A percentile compares a stretch with the other conserved stretches of the same genome.
phyloP scores from a whole-genome alignment of 92 coral and sea anemone genomes.

The Palythoa grandiflora region DNA sequence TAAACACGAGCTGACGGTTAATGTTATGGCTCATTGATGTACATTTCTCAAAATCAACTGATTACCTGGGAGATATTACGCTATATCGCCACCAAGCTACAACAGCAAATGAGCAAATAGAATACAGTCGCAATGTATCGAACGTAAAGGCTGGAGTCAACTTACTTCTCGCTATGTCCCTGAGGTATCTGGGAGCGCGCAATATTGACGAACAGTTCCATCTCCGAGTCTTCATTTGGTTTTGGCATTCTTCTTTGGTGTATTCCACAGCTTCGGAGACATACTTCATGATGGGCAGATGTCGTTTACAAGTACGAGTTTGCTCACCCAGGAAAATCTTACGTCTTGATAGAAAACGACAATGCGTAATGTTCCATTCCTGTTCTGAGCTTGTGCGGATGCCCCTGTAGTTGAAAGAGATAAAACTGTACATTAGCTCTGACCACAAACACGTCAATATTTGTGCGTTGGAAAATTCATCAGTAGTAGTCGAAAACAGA shows the following conservation, averaged over 20 bases:
- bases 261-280: conserved; percentile 88
- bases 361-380: conserved; percentile 71
- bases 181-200: conserved; percentile 71
- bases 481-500: not conserved
- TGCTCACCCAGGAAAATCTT: conserved; percentile 76
- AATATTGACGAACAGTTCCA: conserved; percentile 89
- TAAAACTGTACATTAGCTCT: not conserved
- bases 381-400: conserved; percentile 48
- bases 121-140: no score
- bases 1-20: conserved; percentile 34
- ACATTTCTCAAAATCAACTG: conserved; percentile 43
- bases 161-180: conserved; percentile 85
- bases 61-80: conserved; percentile 28
- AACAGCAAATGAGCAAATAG: conserved; percentile 14
- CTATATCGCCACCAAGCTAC: conserved; percentile 7
- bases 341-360: conserved; percentile 49
- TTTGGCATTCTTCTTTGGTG: conserved; percentile 72
- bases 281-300: conserved; percentile 77
- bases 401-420: conserved; percentile 46
- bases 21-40: conserved; percentile 12
- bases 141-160: not conserved
- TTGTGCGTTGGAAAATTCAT: not conserved
- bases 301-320: conserved; percentile 72
- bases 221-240: conserved; percentile 66
- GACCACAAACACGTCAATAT: not conserved